Conservation (phyloP, 2,888 invertebrate species). For the Drosophila subsilvestris region DNA sequence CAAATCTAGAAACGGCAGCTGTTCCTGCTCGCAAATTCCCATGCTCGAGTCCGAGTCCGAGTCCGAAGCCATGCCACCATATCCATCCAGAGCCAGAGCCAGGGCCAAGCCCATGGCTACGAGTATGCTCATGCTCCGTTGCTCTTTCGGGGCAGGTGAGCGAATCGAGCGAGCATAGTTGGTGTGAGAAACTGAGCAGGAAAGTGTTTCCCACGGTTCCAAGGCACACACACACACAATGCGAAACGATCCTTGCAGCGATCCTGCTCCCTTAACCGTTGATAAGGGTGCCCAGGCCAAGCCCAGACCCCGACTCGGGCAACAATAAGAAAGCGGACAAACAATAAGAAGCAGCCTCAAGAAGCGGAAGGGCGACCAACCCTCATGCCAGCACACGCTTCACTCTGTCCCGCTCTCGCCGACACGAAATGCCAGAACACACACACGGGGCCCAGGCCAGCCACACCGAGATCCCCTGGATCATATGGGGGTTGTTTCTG, state of each 20-base stretch:
- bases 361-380: conserved; percentile 72
- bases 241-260: conserved; percentile 64
- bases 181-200: conserved; percentile 84
- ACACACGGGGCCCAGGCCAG: conserved; percentile 42
- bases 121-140: conserved; percentile 45
- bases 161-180: conserved; percentile 60
- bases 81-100: conserved; percentile 2
- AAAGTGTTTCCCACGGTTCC: conserved; percentile 83
- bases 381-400: conserved; percentile 69
- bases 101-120: conserved; percentile 14
- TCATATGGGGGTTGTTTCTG: conserved; percentile 66
- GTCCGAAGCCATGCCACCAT: not conserved
- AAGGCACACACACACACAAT: conserved; percentile 17
- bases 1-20: conserved; percentile 77
- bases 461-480: conserved; percentile 2
- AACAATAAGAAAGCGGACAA: conserved; percentile 70
- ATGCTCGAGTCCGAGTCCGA: conserved; percentile 44
- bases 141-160: conserved; percentile 82
- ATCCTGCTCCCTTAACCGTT: conserved; percentile 74
- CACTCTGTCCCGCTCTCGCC: conserved; percentile 26
- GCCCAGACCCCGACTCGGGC: not conserved
- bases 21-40: conserved; percentile 72
- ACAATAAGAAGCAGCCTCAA: conserved; percentile 69
- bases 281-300: conserved; percentile 67
- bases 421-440: conserved; percentile 63